Evolutionary conservation across 2,797 vertebrate species (phyloP).

Genomic region (Potorous gilbertii): DNA sequence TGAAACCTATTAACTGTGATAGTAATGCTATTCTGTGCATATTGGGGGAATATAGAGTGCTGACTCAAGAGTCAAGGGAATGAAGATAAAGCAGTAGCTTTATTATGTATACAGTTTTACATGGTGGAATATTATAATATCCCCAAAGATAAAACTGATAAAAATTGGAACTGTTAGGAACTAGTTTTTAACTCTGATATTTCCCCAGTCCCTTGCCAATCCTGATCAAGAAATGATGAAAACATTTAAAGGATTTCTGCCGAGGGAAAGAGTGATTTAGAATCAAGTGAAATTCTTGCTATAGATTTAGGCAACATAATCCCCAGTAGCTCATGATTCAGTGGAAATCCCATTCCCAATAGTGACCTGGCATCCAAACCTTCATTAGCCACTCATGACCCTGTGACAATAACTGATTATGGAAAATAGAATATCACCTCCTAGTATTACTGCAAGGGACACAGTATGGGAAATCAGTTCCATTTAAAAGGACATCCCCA

Average conservation of each 20-base stretch:
- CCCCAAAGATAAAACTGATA: not conserved
- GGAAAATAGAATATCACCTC: not conserved
- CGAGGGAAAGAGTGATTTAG: not conserved
- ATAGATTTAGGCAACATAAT: not conserved
- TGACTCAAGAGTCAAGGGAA: not conserved
- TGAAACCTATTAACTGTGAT: not conserved
- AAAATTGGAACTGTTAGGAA: not conserved
- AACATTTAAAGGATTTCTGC: not conserved
- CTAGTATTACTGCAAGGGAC: not conserved
- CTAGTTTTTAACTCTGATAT: not conserved
- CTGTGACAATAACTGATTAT: not conserved
- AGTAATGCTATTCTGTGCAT: not conserved
- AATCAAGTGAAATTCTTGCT: not conserved
- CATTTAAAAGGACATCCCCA: not conserved
- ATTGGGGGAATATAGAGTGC: not conserved
- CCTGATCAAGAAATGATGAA: not conserved
- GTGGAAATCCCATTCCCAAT: not conserved
- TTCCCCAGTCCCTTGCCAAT: not conserved
- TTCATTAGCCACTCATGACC: not conserved
- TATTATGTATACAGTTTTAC: not conserved
- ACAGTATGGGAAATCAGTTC: not conserved
- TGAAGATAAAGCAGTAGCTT: not conserved
- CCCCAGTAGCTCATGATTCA: not conserved
- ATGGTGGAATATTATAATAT: not conserved
- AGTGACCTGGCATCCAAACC: not conserved